These are phyloP conservation scores for Drosophila triauraria DNA, from an alignment of 1,140 invertebrate genomes.

Conservation along the genomic window DNA sequence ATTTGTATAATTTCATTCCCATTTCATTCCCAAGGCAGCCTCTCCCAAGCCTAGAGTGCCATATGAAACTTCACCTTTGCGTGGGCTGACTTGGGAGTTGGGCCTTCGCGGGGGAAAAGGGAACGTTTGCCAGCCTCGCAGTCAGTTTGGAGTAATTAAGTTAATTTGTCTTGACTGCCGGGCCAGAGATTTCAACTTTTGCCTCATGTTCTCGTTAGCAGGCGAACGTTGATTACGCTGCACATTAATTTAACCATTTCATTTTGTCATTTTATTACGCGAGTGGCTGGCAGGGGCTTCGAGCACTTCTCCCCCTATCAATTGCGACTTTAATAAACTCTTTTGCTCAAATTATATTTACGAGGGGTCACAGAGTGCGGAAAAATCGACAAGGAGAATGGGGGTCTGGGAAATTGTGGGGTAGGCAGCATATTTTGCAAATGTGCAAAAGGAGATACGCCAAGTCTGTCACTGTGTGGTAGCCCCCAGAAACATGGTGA, in stretches of 20 bases:
- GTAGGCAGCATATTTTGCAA: constrained; percentile 53
- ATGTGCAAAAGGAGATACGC: constrained; percentile 84
- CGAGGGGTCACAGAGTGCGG: constrained; percentile 57
- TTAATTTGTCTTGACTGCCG: constrained; percentile 51
- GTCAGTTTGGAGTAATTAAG: constrained; percentile 54
- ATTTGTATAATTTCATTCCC: constrained; percentile 43
- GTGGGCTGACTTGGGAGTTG: neutral
- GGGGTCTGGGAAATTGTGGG: neutral
- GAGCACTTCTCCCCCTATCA: constrained; percentile 36
- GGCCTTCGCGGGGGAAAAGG: neutral
- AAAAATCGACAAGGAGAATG: constrained; percentile 40
- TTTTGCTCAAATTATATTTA: constrained; percentile 78
- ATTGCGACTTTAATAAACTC: constrained; percentile 77
- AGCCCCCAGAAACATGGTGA: neutral
- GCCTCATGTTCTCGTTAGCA: constrained; percentile 42
- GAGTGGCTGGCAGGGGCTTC: constrained; percentile 3
- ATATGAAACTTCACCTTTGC: constrained; percentile 46
- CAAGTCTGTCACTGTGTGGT: constrained; percentile 15
- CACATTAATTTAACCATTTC: constrained; percentile 53
- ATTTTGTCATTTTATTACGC: constrained; percentile 48
- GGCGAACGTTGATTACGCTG: constrained; percentile 45
- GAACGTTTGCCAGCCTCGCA: constrained; percentile 27
- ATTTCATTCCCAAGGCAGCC: constrained; percentile 16
- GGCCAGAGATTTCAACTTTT: constrained; percentile 53
- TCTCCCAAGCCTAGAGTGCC: constrained; percentile 1